Conservation (phyloP, 2,888 invertebrate genomes). For the Chrysolina oricalcia region DNA sequence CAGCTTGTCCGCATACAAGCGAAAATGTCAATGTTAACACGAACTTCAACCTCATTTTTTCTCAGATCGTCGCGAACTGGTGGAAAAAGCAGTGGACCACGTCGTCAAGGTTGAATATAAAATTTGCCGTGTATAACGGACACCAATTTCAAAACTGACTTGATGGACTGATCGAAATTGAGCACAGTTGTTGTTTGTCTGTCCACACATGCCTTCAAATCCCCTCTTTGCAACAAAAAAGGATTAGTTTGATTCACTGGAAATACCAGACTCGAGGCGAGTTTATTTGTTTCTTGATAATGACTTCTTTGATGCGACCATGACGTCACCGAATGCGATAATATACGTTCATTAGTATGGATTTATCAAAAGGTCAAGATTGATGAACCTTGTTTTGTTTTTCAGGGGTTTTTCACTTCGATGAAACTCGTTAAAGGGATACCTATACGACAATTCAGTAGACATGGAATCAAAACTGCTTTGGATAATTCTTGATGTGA, state of each 20-base stretch:
- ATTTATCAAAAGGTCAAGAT: conserved; percentile 27
- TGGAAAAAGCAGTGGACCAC: no score
- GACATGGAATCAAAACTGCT: not conserved
- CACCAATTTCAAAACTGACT: conserved; percentile 5
- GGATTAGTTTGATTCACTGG: conserved; percentile 27
- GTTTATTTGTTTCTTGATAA: conserved; percentile 30
- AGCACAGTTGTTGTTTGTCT: not conserved
- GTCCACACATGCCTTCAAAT: conserved; percentile 5
- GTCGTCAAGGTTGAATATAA: not conserved
- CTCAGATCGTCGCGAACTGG: not conserved
- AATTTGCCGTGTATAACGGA: no score
- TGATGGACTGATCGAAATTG: conserved; percentile 4
- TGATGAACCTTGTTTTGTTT: not conserved
- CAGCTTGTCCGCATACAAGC: conserved; percentile 26
- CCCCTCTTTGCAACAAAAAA: not conserved
- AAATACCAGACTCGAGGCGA: conserved; percentile 34
- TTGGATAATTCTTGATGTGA: no score
- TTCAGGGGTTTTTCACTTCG: not conserved
- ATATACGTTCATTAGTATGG: conserved; percentile 24
- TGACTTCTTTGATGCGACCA: not conserved
- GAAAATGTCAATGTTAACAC: not conserved
- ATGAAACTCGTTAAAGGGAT: not conserved
- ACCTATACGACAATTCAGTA: not conserved
- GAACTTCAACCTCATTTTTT: conserved; percentile 5
- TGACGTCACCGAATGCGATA: conserved; percentile 30